phyloP scores from a whole-genome alignment of 2,797 vertebrate species.

The Myiotriccus ornatus region DNA sequence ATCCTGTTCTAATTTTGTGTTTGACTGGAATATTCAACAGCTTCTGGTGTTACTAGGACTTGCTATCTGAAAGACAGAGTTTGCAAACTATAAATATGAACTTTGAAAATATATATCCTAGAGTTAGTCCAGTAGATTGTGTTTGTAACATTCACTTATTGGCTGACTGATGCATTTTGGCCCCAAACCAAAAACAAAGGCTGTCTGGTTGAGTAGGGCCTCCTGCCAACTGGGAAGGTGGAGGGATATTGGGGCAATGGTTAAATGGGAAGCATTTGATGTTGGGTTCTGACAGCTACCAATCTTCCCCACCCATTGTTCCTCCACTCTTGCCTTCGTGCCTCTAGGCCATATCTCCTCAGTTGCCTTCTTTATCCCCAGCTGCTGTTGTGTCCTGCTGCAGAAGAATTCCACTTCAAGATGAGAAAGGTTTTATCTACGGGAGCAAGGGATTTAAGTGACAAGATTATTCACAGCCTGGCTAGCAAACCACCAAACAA shows the following conservation, averaged over 20 bases:
- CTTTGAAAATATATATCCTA: conserved; percentile 66
- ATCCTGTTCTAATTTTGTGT: conserved; percentile 67
- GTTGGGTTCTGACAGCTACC: not conserved
- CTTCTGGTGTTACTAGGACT: conserved; percentile 71
- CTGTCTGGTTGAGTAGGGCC: not conserved
- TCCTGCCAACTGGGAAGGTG: not conserved
- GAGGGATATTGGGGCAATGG: not conserved
- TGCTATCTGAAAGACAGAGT: conserved; percentile 69
- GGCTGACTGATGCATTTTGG: conserved; percentile 44
- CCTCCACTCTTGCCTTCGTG: not conserved
- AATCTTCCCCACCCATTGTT: not conserved
- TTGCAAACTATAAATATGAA: conserved; percentile 72
- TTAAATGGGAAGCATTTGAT: not conserved
- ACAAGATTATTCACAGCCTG: not conserved
- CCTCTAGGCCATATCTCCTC: not conserved
- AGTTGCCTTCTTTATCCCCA: not conserved
- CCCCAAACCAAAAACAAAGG: not conserved
- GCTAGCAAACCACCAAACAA: not conserved
- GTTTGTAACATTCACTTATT: conserved; percentile 44
- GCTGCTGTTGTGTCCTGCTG: not conserved
- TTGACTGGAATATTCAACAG: conserved; percentile 72
- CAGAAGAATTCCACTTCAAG: not conserved
- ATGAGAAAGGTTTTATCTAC: not conserved
- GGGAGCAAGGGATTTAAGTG: not conserved
- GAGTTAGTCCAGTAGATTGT: conserved; percentile 61